phyloP scores from a whole-genome alignment of 2,797 vertebrate species.

The Cephalopachus bancanus region DNA sequence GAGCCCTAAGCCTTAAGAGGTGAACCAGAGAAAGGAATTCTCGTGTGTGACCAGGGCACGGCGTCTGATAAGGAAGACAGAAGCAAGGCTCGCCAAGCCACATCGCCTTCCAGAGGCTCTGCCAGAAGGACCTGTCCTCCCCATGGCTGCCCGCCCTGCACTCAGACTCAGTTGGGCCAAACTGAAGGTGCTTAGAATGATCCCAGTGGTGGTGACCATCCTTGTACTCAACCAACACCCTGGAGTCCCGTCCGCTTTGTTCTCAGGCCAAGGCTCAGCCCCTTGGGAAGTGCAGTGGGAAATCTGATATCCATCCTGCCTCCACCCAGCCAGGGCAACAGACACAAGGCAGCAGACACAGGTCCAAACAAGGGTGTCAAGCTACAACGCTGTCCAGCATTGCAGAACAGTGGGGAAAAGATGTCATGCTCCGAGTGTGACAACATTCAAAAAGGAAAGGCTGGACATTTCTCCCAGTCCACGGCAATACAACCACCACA shows the following conservation, averaged over 20 bases:
- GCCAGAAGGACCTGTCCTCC: not conserved
- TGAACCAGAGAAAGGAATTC: not conserved
- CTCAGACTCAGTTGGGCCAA: not conserved
- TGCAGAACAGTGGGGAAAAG: not conserved
- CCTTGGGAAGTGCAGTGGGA: not conserved
- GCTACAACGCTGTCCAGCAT: not conserved
- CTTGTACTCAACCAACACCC: not conserved
- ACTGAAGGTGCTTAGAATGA: slow-evolving; percentile 15
- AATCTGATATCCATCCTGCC: not conserved
- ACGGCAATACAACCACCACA: not conserved
- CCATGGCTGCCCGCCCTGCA: not conserved
- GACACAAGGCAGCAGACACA: not conserved
- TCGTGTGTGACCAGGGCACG: not conserved
- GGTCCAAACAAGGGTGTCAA: not conserved
- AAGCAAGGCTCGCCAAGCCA: not conserved
- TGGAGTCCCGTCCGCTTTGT: slow-evolving; percentile 65
- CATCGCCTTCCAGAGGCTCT: not conserved
- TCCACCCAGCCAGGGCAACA: not conserved
- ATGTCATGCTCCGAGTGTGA: not conserved
- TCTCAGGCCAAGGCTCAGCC: slow-evolving; percentile 56
- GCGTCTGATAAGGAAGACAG: not conserved
- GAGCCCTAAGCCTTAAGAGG: slow-evolving; percentile 65
- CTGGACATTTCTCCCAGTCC: fast-evolving
- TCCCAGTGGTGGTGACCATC: not conserved
- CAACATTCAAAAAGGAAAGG: not conserved